Evolutionary conservation across 2,113 vertebrate genomes (phyloP).

Genomic region (Xenus cinereus): DNA sequence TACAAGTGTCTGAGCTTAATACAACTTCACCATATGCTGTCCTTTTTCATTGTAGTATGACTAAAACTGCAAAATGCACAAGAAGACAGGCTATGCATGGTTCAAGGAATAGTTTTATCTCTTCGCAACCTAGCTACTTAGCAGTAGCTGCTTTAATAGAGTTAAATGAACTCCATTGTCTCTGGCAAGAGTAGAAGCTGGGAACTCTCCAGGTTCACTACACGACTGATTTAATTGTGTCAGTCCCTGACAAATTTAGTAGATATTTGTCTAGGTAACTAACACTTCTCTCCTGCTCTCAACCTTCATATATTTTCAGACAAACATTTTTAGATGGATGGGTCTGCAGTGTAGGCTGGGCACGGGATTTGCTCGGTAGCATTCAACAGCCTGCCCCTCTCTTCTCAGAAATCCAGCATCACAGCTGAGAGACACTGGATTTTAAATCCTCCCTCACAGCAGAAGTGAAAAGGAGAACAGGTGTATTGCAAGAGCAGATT

Average conservation of each 20-base stretch:
- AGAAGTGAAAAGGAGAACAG: not conserved
- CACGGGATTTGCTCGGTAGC: not conserved
- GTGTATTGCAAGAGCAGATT: not conserved
- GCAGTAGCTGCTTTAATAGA: not conserved
- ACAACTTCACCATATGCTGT: not conserved
- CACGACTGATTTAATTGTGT: fast-evolving
- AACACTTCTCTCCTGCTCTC: not conserved
- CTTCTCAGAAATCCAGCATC: not conserved
- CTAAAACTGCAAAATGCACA: not conserved
- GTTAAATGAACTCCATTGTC: not conserved
- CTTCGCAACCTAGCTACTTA: not conserved
- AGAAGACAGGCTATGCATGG: not conserved
- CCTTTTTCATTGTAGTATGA: not conserved
- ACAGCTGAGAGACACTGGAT: not conserved
- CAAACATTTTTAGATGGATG: not conserved
- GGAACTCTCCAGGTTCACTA: not conserved
- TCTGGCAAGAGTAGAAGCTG: not conserved
- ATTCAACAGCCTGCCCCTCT: not conserved
- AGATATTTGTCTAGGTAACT: not conserved
- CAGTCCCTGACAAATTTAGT: not conserved
- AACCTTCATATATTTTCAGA: not conserved
- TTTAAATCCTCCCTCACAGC: not conserved
- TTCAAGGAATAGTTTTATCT: not conserved
- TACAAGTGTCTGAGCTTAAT: not conserved
- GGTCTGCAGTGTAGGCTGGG: not conserved